Evolutionary conservation across 35 echinoderm and acorn worm species (phyloP), one percentile per base, ranked within the genome.

Genomic region (Ophioderma brevispina): DNA sequence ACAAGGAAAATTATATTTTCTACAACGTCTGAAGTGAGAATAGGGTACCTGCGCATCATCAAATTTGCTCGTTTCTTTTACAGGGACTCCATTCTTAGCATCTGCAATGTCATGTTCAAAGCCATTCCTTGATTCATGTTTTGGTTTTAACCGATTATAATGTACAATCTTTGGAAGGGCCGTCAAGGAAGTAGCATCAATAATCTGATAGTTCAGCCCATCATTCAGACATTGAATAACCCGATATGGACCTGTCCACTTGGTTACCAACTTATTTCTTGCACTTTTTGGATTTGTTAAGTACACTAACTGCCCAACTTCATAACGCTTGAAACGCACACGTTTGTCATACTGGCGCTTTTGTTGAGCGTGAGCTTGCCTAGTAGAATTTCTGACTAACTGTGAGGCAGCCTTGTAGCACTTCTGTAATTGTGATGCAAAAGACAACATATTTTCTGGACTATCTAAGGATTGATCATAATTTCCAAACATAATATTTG

Each of bases 211-310:
- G n/a, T n/a, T n/a, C n/a, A n/a, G n/a, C n/a, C n/a, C n/a, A n/a
- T n/a, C n/a, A n/a, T 38, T 1, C 17, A n/a, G 18, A 35, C 0
- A 32, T 8, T 82, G 1, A 11, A 84, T 1, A 32, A 90, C 59
- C 5, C 39, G 49, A 36, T 90, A 90, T 11, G 89, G 89, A 14
- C 80, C 89, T 39, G 76, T 90, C 89, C 89, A 90, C 0, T 84
- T 23, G 4, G 89, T 18, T 23, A 59, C 50, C 0, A 90, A 30
- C 31, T 90, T 90, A 18, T 40, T 33, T 28, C 28, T 41, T 28
- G 42, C 31, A 14, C 1, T 75, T 0, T 77, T 31, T 64, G 89
- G 89, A 25, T 90, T 79, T 0, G 79, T 77, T 0, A 90, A 64
- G 8, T 25, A 42, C 1, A 90, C 89, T 38, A 90, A 34, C 23